These are phyloP conservation scores for Thalassaphorura encarpata DNA, from an alignment of 1,140 invertebrate genomes.

Conservation along the genomic window DNA sequence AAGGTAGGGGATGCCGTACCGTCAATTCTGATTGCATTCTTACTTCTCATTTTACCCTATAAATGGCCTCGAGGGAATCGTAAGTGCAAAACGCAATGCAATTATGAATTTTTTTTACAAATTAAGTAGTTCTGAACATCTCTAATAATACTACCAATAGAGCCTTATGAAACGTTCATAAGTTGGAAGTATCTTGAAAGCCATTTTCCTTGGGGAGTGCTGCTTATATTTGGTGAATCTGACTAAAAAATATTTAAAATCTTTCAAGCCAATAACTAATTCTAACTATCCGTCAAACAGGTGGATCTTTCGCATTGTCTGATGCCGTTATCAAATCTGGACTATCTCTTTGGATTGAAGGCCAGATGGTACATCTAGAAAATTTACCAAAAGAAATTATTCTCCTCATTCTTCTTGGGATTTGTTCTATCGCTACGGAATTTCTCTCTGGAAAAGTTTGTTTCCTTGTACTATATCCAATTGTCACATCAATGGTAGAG, in stretches of 20 bases:
- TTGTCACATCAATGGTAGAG: conserved; percentile 66
- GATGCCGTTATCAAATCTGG: conserved; percentile 40
- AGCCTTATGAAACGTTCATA: conserved; percentile 15
- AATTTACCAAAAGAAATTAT: conserved; percentile 35
- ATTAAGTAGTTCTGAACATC: too few relatives aligned
- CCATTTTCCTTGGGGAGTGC: conserved; percentile 16
- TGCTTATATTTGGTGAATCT: conserved; percentile 33
- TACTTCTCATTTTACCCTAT: too few relatives aligned
- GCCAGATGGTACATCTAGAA: conserved; percentile 34
- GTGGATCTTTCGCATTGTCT: conserved; percentile 47
- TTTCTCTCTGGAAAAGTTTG: conserved; percentile 71
- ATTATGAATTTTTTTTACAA: too few relatives aligned
- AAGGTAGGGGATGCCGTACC: conserved; percentile 39
- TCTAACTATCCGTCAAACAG: too few relatives aligned
- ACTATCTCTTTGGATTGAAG: conserved; percentile 37
- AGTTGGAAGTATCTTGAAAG: conserved; percentile 13
- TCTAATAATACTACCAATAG: conserved; percentile 21
- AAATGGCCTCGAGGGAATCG: too few relatives aligned
- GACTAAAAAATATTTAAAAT: too few relatives aligned
- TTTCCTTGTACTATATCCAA: conserved; percentile 70
- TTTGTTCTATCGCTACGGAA: conserved; percentile 56
- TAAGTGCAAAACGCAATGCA: too few relatives aligned
- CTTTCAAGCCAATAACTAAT: too few relatives aligned
- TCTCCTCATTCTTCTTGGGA: conserved; percentile 37
- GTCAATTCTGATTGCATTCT: conserved; percentile 39